Conservation (phyloP, 2,797 vertebrate species). For the Allenopithecus nigroviridis region DNA sequence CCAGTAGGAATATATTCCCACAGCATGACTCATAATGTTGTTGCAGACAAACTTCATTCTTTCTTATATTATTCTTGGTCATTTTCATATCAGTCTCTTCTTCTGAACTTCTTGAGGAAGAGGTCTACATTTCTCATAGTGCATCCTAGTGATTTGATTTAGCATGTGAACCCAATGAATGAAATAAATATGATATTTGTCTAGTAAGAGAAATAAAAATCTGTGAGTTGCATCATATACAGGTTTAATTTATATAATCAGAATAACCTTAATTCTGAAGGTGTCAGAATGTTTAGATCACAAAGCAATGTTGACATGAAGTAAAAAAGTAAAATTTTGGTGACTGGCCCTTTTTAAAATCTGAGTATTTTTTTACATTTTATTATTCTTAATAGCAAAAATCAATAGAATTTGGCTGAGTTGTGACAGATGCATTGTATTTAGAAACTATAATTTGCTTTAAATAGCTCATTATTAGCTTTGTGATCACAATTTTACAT, state of each 20-base stretch:
- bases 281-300: not conserved
- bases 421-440: not conserved
- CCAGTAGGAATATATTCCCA: not conserved
- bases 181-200: not conserved
- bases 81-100: not conserved
- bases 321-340: not conserved
- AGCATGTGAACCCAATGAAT: not conserved
- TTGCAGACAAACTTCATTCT: not conserved
- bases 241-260: not conserved
- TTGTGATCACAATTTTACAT: not conserved
- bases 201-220: not conserved
- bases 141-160: not conserved
- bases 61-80: not conserved
- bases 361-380: not conserved
- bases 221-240: not conserved
- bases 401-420: not conserved
- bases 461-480: not conserved
- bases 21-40: not conserved
- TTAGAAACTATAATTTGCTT: not conserved
- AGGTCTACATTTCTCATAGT: not conserved
- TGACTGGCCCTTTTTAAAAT: not conserved
- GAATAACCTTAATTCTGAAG: constrained; percentile 14
- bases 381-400: not conserved
- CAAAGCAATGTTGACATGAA: constrained; percentile 8
- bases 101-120: not conserved